Evolutionary conservation across 2,797 vertebrate genomes (phyloP).

Genomic region (Agapornis canus): DNA sequence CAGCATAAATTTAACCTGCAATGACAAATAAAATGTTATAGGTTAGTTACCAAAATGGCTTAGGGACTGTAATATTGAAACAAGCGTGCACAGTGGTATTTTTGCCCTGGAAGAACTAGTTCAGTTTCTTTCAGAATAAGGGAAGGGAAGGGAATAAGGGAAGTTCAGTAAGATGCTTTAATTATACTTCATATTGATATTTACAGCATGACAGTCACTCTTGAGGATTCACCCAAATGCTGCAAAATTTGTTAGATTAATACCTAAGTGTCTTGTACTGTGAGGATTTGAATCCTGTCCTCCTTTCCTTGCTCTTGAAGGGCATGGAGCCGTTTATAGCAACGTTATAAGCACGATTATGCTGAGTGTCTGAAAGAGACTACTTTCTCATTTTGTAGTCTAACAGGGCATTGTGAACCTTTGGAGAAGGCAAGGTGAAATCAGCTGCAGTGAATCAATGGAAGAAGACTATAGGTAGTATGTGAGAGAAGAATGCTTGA

Average conservation of each 20-base stretch:
- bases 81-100: neutral
- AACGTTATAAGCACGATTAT: accelerated
- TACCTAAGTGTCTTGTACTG: neutral
- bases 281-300: neutral
- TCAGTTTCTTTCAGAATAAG: neutral
- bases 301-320: neutral
- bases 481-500: neutral
- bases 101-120: neutral
- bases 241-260: neutral
- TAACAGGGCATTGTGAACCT: neutral
- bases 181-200: neutral
- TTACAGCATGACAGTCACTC: neutral
- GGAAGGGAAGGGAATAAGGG: neutral
- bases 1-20: neutral
- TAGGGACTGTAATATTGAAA: neutral
- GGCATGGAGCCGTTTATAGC: neutral
- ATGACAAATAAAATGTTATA: neutral
- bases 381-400: neutral
- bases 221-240: neutral
- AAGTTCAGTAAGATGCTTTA: neutral
- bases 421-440: neutral
- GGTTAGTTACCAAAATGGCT: neutral
- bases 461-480: neutral
- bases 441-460: neutral
- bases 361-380: neutral